phyloP scores from a whole-genome alignment of 64 coral and sea anemone genomes.

The Catalaphyllia jardinei region DNA sequence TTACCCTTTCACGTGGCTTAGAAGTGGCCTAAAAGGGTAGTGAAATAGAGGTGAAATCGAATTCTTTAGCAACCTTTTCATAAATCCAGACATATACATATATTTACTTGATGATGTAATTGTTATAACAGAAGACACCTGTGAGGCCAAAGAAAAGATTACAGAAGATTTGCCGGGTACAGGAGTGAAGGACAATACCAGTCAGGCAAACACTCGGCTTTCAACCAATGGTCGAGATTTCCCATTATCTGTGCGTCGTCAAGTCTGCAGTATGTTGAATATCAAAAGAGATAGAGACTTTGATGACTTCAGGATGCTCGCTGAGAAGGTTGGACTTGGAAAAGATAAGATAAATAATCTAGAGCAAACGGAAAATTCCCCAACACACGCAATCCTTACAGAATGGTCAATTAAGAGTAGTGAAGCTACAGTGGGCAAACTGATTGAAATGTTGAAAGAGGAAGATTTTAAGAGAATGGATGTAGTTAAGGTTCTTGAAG shows the following conservation, averaged over 20 bases:
- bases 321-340: constrained; percentile 1
- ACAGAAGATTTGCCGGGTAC: not conserved
- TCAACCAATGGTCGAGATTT: not conserved
- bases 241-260: not conserved
- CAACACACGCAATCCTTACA: not conserved
- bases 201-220: not conserved
- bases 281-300: not conserved
- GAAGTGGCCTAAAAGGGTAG: no score
- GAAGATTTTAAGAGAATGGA: not conserved
- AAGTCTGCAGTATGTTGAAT: not conserved
- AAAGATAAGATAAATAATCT: not conserved
- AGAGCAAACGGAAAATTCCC: not conserved
- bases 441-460: constrained; percentile 32
- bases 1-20: no score
- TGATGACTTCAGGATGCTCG: constrained; percentile 35
- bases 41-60: no score
- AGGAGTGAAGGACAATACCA: not conserved
- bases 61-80: no score
- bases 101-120: no score
- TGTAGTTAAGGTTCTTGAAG: constrained; percentile 13
- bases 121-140: no score
- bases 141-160: not conserved
- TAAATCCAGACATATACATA: no score
- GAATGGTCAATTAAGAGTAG: not conserved
- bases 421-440: constrained; percentile 6